Conservation (phyloP, 2,113 vertebrate species). For the Uria lomvia region DNA sequence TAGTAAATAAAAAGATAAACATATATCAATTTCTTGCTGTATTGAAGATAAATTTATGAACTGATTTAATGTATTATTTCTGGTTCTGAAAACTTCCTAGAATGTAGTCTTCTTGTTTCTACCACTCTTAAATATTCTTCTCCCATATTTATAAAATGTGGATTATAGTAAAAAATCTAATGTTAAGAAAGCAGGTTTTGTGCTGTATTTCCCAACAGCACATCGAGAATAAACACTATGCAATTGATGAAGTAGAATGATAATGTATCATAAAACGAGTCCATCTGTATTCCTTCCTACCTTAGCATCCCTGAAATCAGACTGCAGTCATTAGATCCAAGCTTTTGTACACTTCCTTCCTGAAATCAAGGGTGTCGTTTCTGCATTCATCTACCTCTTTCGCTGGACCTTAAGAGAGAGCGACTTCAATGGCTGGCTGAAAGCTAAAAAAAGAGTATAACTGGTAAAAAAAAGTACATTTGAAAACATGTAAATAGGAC, state of each 20-base stretch:
- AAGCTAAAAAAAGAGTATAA: not conserved
- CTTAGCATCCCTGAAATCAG: not conserved
- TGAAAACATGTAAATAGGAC: constrained; percentile 3
- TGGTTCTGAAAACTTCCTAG: not conserved
- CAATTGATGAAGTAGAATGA: not conserved
- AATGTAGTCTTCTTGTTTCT: not conserved
- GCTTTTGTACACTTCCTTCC: not conserved
- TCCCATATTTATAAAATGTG: not conserved
- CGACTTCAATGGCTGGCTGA: not conserved
- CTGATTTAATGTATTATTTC: not conserved
- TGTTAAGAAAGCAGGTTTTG: not conserved
- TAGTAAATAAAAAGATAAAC: not conserved
- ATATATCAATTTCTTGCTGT: not conserved
- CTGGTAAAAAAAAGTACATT: not conserved
- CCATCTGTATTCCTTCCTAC: not conserved
- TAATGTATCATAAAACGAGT: not conserved
- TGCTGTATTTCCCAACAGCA: not conserved
- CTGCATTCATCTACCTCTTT: not conserved
- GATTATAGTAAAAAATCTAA: not conserved
- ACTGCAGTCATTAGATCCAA: not conserved
- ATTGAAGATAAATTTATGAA: not conserved
- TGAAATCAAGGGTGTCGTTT: not conserved
- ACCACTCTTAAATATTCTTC: not conserved
- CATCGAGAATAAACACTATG: not conserved
- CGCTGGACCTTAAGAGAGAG: not conserved